phyloP scores from a whole-genome alignment of 2,888 invertebrate genomes.

The Metalampra italica region DNA sequence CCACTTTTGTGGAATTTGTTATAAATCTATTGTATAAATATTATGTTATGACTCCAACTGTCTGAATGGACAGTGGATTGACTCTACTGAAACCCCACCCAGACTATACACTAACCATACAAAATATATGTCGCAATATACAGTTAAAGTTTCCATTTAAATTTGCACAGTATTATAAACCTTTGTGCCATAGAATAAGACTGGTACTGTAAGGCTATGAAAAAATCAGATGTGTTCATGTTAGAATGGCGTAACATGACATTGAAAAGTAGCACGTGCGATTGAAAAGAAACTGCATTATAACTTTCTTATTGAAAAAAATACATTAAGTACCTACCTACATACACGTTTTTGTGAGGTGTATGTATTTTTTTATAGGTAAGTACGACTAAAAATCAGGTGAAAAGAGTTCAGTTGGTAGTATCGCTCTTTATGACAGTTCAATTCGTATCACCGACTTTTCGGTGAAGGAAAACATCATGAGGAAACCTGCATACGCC shows the following conservation, averaged over 20 bases:
- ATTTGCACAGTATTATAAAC: background rate
- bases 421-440: too few relatives aligned
- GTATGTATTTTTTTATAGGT: too few relatives aligned
- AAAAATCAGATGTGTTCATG: background rate
- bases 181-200: background rate
- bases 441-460: too few relatives aligned
- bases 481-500: too few relatives aligned
- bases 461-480: too few relatives aligned
- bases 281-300: background rate
- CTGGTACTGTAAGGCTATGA: background rate
- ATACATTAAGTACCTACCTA: too few relatives aligned
- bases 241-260: constrained; percentile 1
- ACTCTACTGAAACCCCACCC: background rate
- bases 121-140: background rate
- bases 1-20: too few relatives aligned
- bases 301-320: background rate
- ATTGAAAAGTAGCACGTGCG: constrained; percentile 5
- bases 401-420: too few relatives aligned
- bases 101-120: background rate
- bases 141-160: background rate
- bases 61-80: too few relatives aligned
- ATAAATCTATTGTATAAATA: too few relatives aligned
- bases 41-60: too few relatives aligned
- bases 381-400: too few relatives aligned
- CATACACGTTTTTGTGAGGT: background rate